Percentiles rank a stretch among this genome's conserved stretches.
phyloP scores from a whole-genome alignment of 2,113 vertebrate genomes.

The Lepisosteus oculatus region DNA sequence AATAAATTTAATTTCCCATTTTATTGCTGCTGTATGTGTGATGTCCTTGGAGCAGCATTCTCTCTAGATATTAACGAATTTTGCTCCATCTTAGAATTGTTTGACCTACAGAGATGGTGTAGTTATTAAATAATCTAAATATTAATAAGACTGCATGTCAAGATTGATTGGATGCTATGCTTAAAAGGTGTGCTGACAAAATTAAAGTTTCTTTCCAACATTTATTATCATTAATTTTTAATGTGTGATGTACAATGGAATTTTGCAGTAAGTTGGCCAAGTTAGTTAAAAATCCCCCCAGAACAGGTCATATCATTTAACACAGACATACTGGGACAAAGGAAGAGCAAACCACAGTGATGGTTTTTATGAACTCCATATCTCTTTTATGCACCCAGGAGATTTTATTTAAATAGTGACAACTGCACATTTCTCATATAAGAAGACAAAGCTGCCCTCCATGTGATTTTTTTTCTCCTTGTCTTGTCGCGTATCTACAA shows the following conservation, averaged over 20 bases:
- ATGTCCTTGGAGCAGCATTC: no score
- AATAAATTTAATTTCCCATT: no score
- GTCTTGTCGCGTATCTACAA: background rate
- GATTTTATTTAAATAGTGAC: background rate
- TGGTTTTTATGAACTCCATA: conserved; percentile 5
- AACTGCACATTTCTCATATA: background rate
- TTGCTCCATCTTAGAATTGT: no score
- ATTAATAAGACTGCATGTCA: no score
- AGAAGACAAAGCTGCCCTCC: background rate
- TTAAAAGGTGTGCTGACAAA: background rate
- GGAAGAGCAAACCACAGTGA: background rate
- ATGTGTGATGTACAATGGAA: background rate
- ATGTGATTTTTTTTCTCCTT: background rate
- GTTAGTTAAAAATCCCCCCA: background rate
- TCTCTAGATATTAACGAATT: no score
- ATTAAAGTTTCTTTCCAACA: conserved; percentile 4
- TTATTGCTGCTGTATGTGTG: no score
- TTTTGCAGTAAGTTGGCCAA: conserved; percentile 7
- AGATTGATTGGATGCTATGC: no score
- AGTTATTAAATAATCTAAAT: no score
- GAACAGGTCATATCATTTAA: conserved; percentile 2
- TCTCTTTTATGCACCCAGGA: background rate
- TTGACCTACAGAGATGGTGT: no score
- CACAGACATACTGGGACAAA: background rate
- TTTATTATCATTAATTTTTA: background rate